Base-by-base conservation (phyloP, 2,113 vertebrate genomes). In the Tetrax tetrax region DNA sequence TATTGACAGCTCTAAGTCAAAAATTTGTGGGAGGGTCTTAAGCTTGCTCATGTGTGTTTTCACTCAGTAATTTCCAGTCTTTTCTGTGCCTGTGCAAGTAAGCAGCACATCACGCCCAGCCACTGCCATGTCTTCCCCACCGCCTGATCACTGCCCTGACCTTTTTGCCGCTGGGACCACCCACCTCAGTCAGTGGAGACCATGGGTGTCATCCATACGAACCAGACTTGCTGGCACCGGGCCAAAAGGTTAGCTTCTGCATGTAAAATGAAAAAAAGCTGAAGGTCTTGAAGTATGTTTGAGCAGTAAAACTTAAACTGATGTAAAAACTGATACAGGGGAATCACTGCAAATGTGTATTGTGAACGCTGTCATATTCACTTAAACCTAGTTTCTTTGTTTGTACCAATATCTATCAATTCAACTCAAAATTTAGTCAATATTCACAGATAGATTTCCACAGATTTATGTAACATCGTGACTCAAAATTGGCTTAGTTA, bases 301-400 rank as follows among this genome's bases (percentile, higher is more conserved):
- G 59, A 66, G 24, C 1, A 60, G 18, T 35, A 76, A 71, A 89
- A 87, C 18, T 63, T 57, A 76, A 70, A 83, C 12, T 29, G 11
- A 71, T 64, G 22, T 60, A 71, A 68, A 78, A 89, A 48, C 9
- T 2, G 10, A 35, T 47, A 25, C 14, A 35, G n/a, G 16, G 10
- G 20, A 88, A 82, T 93, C 45, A 51, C 54, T 83, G 59, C 18
- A 77, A 60, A 65, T 27, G 5, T 18, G 17, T 77, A 29, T 4
- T 61, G 47, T 0, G 0, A 54, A 60, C 0, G 0, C 25, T 70
- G 48, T n/a, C 91, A 53, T 22, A 89, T 9, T 29, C 43, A 59
- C 21, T 57, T 76, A 79, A 94, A 82, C 14, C 3, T 24, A 60
- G 29, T 10, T 48, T 71, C 60, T 83, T 78, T 47, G 38, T 63